Evolutionary conservation across 2,888 invertebrate genomes (phyloP), one percentile per base, ranked within the genome.

Genomic region (Caenorhabditis sp.): DNA sequence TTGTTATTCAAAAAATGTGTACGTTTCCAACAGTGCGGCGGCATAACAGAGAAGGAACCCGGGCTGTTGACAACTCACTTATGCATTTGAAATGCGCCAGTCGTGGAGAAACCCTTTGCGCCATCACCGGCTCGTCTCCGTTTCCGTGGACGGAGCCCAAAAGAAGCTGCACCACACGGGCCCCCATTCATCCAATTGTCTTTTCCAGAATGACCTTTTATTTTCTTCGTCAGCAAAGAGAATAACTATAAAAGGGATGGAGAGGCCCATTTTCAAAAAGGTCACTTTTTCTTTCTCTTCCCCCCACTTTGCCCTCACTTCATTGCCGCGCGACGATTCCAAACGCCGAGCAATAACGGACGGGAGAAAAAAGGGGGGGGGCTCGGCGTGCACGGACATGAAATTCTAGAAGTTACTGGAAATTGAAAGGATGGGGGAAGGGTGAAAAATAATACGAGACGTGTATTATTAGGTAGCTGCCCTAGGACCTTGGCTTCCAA

Each of bases 321-420:
- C 17, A 27, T n/a, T n/a, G n/a, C n/a, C n/a, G n/a, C n/a, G n/a
- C n/a, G n/a, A n/a, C n/a, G n/a, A n/a, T n/a, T n/a, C n/a, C n/a
- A n/a, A n/a, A n/a, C n/a, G 27, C 26, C 48, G n/a, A 26, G 24
- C 32, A 30, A 7, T 15, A 52, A 15, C 27, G n/a, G 35, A 35
- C 22, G 17, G 53, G 15, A 5, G 41, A 11, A 7, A 11, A 2
- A 24, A 15, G 46, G 13, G 27, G 48, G 48, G 41, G 22, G 27
- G 50, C 27, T n/a, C n/a, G n/a, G n/a, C n/a, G n/a, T n/a, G n/a
- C n/a, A n/a, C n/a, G n/a, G 56, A 48, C 52, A 59, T 70, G 70
- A 70, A 70, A 70, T 70, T 70, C 59, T 70, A 70, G 70, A 70
- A 70, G 59, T 70, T 61, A 59, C 70, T 70, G 53, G 53, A 70